Evolutionary conservation across 1,140 invertebrate genomes (phyloP).

Genomic region (Homalodisca vitripennis): DNA sequence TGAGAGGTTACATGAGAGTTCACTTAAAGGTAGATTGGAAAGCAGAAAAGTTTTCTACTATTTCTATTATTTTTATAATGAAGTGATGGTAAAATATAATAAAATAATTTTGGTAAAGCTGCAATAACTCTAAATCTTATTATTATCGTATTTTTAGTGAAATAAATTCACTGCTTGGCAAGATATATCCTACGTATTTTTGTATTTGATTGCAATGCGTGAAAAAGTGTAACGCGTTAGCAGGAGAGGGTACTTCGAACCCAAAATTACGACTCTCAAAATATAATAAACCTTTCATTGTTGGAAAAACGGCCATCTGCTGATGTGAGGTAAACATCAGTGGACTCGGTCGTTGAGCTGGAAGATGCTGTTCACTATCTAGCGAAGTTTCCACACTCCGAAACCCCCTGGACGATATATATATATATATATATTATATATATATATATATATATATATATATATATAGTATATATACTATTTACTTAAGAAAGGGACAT

Average conservation of each 20-base stretch:
- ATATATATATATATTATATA: too few species aligned
- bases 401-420: too few species aligned
- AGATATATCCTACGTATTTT: neutral
- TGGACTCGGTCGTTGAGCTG: slow-evolving; percentile 2
- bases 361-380: slow-evolving; percentile 5
- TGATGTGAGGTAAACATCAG: neutral
- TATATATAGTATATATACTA: too few species aligned
- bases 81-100: neutral
- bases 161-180: too few species aligned
- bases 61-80: neutral
- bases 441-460: too few species aligned
- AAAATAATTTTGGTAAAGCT: neutral
- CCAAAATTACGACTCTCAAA: neutral
- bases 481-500: too few species aligned
- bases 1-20: slow-evolving; percentile 9
- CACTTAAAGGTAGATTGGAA: neutral
- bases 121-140: neutral
- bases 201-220: neutral
- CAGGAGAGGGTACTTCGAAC: neutral
- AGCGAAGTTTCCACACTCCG: neutral
- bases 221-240: neutral
- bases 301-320: neutral
- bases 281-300: neutral
- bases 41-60: neutral
- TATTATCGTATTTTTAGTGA: neutral